Evolutionary conservation across 1,140 invertebrate species (phyloP).

Genomic region (Leguminivora glycinivorella): DNA sequence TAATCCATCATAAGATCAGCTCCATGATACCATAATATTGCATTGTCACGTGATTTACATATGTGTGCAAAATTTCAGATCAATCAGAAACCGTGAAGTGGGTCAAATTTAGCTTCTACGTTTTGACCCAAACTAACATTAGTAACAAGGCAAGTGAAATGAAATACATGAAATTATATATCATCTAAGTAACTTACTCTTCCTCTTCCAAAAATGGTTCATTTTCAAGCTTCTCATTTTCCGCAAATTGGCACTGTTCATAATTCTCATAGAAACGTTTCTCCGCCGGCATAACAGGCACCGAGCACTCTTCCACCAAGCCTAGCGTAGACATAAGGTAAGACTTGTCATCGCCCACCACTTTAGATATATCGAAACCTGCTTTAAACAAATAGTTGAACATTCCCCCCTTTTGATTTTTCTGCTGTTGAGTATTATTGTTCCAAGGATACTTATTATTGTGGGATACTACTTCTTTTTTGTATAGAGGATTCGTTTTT

Average conservation of each 20-base stretch:
- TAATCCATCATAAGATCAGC: too few relatives aligned
- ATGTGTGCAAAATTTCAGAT: too few relatives aligned
- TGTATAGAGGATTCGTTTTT: constrained; percentile 43
- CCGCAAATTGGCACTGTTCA: constrained; percentile 61
- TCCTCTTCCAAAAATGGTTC: constrained; percentile 38
- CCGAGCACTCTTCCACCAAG: constrained; percentile 53
- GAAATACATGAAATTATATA: not conserved
- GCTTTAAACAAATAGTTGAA: constrained; percentile 58
- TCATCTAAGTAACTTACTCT: constrained; percentile 47
- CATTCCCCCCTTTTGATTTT: constrained; percentile 51
- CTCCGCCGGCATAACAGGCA: constrained; percentile 54
- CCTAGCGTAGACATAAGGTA: constrained; percentile 48
- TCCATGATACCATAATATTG: too few relatives aligned
- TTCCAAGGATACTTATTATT: constrained; percentile 72
- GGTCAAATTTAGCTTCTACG: too few relatives aligned
- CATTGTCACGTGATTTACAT: too few relatives aligned
- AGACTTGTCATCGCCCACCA: constrained; percentile 49
- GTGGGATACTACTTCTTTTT: constrained; percentile 54
- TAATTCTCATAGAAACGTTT: constrained; percentile 62
- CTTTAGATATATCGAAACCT: constrained; percentile 52
- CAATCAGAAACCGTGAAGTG: too few relatives aligned
- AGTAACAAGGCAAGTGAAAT: not conserved
- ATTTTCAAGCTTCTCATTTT: constrained; percentile 44
- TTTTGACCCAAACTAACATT: too few relatives aligned
- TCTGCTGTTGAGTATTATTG: constrained; percentile 55